Evolutionary conservation across 2,888 invertebrate species (phyloP), one percentile per base, ranked within the genome.

Genomic region (Erynnis tages): DNA sequence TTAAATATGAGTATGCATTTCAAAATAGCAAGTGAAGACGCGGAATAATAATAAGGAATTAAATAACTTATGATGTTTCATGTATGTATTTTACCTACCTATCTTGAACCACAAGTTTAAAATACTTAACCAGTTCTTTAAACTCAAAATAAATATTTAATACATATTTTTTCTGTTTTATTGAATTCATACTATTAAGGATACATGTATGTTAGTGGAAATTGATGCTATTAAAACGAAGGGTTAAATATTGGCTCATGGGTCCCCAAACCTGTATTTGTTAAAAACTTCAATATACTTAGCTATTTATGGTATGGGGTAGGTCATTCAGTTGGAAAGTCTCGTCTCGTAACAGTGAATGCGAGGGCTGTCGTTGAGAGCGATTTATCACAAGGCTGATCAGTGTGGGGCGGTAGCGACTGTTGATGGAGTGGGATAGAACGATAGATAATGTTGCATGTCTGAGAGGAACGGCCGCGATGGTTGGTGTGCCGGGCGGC

Each of bases 321-420:
- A 63, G 65, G 65, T 76, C 74, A 78, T 81, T 80, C 76, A 78
- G 69, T 66, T 69, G 74, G 76, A 73, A 76, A 21, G n/a, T 6
- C 74, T 69, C 61, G 76, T 79, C 72, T 65, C 66, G 74, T 72
- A 67, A 73, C 71, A 66, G 68, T 67, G 71, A 71, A 71, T 69
- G 77, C 72, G 67, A 68, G 76, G 73, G 76, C 77, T 80, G 79
- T 79, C 78, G 74, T 70, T 62, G 65, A 65, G 71, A 71, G 71
- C 76, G 72, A 86, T 86, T 84, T 86, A 86, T 87, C 77, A 78
- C 77, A 66, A 61, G 67, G 69, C 63, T 60, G 67, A 77, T 77
- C 76, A 65, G 71, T 69, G 71, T 69, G 73, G 71, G 74, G 77
- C 73, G 70, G 70, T 65, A 63, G 65, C 58, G 67, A 64, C 63